Evolutionary conservation across 1,140 invertebrate species (phyloP), one percentile per base, ranked within the genome.

Genomic region (Macrosteles quadrilineatus): DNA sequence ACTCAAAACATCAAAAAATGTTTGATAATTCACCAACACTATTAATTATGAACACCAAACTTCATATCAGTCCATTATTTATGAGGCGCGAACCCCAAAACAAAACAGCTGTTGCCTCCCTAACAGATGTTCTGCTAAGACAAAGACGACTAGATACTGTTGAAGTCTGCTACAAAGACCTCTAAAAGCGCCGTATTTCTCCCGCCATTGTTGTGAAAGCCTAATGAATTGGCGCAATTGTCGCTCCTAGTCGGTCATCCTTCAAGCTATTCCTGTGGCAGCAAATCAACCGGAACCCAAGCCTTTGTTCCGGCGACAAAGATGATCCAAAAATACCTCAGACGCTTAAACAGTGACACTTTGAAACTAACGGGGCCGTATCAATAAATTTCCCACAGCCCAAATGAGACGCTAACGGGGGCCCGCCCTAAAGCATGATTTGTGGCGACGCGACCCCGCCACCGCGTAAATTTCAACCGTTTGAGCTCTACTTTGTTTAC

Each of bases 221-320:
- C 25, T 59, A 59, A 59, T 59, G 55, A 59, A 59, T 59, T 30
- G 27, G 55, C 55, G 23, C 55, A 59, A 50, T 59, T 30, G 55
- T 30, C 21, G 55, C 55, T 9, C 23, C 23, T 21, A 59, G 6
- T 9, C 55, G 25, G 27, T 25, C 55, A 59, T 59, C 55, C 27
- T n/a, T 59, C 55, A 6, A 11, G 23, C 55, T 59, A 59, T 59
- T 59, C 55, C 25, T 2, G 55, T 14, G 21, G 55, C 55, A 6
- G 55, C 55, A 59, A 59, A 59, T 59, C 55, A 59, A 59, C 55
- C 25, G 55, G 55, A 59, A 29, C 55, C 23, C 21, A 9, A 14
- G 9, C 25, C 55, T 59, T 59, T 59, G 21, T 25, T 59, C 55
- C 21, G 21, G 55, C 55, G 55, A 59, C 55, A 59, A 59, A 59